phyloP scores from a whole-genome alignment of 2,113 vertebrate genomes.

The Uria aalge region DNA sequence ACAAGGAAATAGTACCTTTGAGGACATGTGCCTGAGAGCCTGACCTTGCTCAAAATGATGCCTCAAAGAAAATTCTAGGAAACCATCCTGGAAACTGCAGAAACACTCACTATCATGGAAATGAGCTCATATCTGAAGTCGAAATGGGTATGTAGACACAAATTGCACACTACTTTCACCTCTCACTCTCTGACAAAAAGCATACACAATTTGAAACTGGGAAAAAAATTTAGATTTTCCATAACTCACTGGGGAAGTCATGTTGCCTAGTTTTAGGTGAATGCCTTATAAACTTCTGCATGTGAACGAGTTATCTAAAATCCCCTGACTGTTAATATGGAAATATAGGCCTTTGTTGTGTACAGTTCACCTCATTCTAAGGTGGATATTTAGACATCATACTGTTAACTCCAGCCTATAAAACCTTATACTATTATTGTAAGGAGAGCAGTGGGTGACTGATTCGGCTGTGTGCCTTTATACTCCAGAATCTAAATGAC shows the following conservation, averaged over 20 bases:
- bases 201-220: neutral
- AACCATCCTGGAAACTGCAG: neutral
- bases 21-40: neutral
- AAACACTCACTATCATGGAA: neutral
- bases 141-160: neutral
- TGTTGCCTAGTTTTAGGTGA: neutral
- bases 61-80: neutral
- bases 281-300: neutral
- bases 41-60: neutral
- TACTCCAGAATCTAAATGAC: too few species aligned
- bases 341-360: neutral
- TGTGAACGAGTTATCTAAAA: neutral
- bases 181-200: neutral
- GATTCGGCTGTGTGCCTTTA: neutral
- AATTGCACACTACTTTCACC: neutral
- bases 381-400: neutral
- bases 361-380: neutral
- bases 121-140: neutral
- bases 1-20: neutral
- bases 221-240: neutral
- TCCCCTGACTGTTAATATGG: neutral
- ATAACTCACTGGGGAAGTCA: neutral
- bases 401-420: neutral
- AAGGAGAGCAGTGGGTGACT: neutral
- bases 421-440: neutral